Percentiles rank a stretch among this genome's conserved stretches.
Conservation (phyloP, 2,797 vertebrate genomes). For the Aphelocoma californica region DNA sequence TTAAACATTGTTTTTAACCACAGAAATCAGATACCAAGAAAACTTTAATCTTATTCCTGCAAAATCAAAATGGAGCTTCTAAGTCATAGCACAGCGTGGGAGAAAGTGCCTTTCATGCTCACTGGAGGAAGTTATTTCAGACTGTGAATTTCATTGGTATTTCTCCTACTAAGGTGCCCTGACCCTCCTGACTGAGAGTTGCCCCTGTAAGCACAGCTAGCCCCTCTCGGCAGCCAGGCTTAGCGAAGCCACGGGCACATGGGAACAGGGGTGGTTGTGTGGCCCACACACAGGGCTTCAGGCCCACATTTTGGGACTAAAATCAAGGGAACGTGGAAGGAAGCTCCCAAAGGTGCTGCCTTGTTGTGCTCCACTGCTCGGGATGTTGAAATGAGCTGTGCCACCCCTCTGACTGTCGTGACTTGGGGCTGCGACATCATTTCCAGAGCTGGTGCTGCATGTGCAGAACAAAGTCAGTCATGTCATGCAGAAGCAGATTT, state of each 20-base stretch:
- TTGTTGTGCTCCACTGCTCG: accelerated
- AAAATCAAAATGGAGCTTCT: slow-evolving; percentile 63
- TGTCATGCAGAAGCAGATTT: not conserved
- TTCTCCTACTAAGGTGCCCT: not conserved
- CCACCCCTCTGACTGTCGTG: accelerated
- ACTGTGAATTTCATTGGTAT: not conserved
- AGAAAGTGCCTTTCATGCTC: not conserved
- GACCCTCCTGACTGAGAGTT: not conserved
- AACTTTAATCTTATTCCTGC: slow-evolving; percentile 66
- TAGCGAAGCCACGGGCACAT: accelerated
- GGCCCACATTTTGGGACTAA: not conserved
- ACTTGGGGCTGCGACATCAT: not conserved
- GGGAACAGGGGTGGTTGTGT: accelerated
- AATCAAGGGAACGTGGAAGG: not conserved
- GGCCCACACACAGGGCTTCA: accelerated
- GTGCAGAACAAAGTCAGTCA: not conserved
- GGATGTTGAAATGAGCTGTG: not conserved
- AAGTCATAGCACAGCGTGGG: slow-evolving; percentile 2
- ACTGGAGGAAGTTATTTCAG: slow-evolving; percentile 32
- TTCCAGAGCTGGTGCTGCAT: not conserved
- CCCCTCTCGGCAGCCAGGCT: not conserved
- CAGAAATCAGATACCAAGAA: slow-evolving; percentile 63
- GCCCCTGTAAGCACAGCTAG: not conserved
- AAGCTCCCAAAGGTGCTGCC: not conserved
- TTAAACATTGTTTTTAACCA: slow-evolving; percentile 65